Evolutionary conservation across 2,888 invertebrate species (phyloP).

Genomic region (Argyresthia albistria): DNA sequence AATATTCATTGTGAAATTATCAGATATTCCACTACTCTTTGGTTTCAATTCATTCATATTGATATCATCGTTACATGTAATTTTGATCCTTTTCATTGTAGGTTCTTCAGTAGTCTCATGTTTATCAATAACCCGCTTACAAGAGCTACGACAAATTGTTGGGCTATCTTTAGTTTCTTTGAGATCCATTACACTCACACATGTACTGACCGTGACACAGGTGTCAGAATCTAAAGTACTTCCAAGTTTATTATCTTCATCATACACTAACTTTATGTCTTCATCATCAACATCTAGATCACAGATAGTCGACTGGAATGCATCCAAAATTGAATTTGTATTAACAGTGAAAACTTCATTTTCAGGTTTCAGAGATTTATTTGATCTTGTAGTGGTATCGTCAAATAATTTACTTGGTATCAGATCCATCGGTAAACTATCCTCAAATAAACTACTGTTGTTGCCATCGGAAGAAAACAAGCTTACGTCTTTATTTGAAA

Average conservation of each 20-base stretch:
- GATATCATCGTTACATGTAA: too few species aligned
- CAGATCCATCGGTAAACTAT: constrained; percentile 67
- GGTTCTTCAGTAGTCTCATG: too few species aligned
- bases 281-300: constrained; percentile 40
- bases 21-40: constrained; percentile 14
- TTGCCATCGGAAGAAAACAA: constrained; percentile 59
- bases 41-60: too few species aligned
- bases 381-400: constrained; percentile 22
- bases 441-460: constrained; percentile 71
- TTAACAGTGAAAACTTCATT: constrained; percentile 20
- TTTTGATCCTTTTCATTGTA: too few species aligned
- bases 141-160: constrained; percentile 2
- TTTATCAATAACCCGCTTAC: too few species aligned
- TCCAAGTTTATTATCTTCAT: constrained; percentile 19
- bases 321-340: constrained; percentile 38
- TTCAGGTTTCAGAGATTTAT: constrained; percentile 6
- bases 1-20: constrained; percentile 22
- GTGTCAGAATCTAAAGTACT: neutral
- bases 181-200: constrained; percentile 10
- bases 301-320: constrained; percentile 33
- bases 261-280: constrained; percentile 51
- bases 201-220: too few species aligned
- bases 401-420: constrained; percentile 60
- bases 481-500: constrained; percentile 37
- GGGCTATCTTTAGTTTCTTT: neutral